Evolutionary conservation across 2,888 invertebrate species (phyloP).

Genomic region (Pandemis heparana): DNA sequence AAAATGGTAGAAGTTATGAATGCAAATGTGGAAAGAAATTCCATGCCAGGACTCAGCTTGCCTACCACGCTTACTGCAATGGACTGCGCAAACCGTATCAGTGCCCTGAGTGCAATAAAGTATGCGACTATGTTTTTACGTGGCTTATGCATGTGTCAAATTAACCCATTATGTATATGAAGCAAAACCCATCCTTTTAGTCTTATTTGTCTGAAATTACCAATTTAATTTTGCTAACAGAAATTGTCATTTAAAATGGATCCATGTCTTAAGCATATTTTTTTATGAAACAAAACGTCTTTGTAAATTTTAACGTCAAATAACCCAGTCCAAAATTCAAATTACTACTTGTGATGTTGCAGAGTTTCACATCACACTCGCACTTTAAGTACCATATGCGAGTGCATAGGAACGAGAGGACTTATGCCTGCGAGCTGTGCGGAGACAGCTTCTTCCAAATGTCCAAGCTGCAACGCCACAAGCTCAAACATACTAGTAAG

Average conservation of each 20-base stretch:
- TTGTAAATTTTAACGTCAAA: too few species aligned
- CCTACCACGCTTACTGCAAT: conserved; percentile 88
- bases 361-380: conserved; percentile 89
- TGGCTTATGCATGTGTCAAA: too few species aligned
- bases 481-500: conserved; percentile 86
- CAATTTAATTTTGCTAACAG: too few species aligned
- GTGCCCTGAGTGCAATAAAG: conserved; percentile 77
- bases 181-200: too few species aligned
- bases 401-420: conserved; percentile 87
- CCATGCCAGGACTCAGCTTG: conserved; percentile 87
- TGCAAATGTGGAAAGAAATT: conserved; percentile 91
- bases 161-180: background rate
- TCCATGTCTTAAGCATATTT: too few species aligned
- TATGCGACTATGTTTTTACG: conserved; percentile 43
- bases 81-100: conserved; percentile 82
- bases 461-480: conserved; percentile 90
- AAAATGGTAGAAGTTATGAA: conserved; percentile 81
- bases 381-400: conserved; percentile 91
- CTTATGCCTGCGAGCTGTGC: conserved; percentile 87
- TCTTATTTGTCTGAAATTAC: too few species aligned
- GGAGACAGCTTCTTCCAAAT: conserved; percentile 89
- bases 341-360: conserved; percentile 46
- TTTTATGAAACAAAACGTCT: too few species aligned
- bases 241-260: too few species aligned
- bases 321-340: too few species aligned